phyloP scores from a whole-genome alignment of 23 tunicate genomes.

The Styela clava region DNA sequence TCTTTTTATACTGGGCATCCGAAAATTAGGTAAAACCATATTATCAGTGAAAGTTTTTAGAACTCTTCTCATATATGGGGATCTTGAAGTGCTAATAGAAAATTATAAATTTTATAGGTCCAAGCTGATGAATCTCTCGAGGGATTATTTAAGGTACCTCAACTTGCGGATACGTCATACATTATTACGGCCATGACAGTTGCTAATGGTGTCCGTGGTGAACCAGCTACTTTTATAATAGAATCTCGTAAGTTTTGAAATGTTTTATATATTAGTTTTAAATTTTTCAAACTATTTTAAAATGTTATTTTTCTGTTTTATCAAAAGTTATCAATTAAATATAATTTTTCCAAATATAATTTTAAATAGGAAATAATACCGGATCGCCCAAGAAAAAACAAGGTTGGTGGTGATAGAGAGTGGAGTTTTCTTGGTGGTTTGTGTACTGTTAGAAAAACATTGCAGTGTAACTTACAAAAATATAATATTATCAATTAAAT shows the following conservation, averaged over 20 bases:
- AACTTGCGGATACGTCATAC: neutral
- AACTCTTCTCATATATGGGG: too few relatives aligned
- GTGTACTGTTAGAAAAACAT: neutral
- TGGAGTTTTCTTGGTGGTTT: neutral
- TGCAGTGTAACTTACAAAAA: too few relatives aligned
- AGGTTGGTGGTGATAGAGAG: neutral
- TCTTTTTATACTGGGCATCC: too few relatives aligned
- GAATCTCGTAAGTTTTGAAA: constrained; percentile 5
- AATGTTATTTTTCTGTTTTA: too few relatives aligned
- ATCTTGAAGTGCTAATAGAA: too few relatives aligned
- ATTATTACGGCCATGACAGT: neutral
- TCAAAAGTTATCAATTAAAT: neutral
- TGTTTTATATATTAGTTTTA: too few relatives aligned
- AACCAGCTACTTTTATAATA: neutral
- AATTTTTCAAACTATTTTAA: too few relatives aligned
- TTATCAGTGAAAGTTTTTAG: too few relatives aligned
- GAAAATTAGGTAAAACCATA: too few relatives aligned
- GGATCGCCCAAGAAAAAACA: neutral
- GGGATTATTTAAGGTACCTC: neutral
- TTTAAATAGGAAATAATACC: neutral
- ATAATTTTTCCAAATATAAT: too few relatives aligned
- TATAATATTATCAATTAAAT: too few relatives aligned
- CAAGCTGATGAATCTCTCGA: neutral
- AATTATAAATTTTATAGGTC: neutral
- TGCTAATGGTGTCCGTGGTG: neutral